Evolutionary conservation across 2,888 invertebrate genomes (phyloP), one percentile per base, ranked within the genome.

Genomic region (Sesamia inferens): DNA sequence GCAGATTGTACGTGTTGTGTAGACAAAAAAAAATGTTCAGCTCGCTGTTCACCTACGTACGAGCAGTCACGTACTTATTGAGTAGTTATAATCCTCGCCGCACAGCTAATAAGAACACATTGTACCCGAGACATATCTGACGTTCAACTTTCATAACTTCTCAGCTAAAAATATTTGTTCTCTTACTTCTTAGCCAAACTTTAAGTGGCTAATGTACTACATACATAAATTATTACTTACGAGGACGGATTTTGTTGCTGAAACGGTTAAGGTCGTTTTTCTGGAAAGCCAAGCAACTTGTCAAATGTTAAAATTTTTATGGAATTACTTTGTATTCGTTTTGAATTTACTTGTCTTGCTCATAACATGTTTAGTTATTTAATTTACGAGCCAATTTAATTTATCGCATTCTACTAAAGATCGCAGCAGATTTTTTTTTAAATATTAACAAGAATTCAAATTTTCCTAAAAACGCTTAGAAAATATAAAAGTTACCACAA

Each of bases 61-160:
- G 75, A 74, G 68, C 76, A 81, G 87, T 82, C 89, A 89, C 88
- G 88, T 89, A 88, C 85, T 85, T 85, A 82, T 83, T 66, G 78
- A 88, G 83, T 87, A 89, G 84, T 85, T 83, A 85, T 77, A 78
- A 72, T 81, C 76, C 72, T 63, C 72, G 78, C 66, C 76, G 69
- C 58, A 63, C 73, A 68, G 76, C 74, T 85, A 88, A 89, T 90
- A 88, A 87, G 85, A 89, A 87, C 85, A 87, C 82, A 86, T 85
- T 83, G 80, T 87, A 87, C 85, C 81, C 79, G 81, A 85, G 88
- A 84, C 84, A 87, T 84, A 79, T 76, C 74, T 68, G 71, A 79
- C 58, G 84, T 83, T 84, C 82, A 79, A 76, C 73, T 87, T 87
- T 83, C 85, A 85, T 76, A 85, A 85, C 74, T 71, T 72, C 71